Base-by-base conservation (phyloP, 2,888 invertebrate genomes). In the Trisateles emortualis region DNA sequence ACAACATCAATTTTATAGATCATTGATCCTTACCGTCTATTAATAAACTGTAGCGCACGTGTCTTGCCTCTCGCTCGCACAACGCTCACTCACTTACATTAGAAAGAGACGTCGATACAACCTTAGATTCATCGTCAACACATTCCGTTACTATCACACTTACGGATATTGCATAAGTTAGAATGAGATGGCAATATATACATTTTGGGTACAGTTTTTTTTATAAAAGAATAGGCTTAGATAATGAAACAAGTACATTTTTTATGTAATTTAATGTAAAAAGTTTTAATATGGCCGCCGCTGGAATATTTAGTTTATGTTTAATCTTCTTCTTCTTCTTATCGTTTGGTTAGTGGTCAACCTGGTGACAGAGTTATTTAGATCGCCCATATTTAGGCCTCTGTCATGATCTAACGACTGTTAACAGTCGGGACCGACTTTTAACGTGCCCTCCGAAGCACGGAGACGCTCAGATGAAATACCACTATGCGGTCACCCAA, bases 1-100 rank as follows among this genome's bases (percentile, higher is more conserved):
- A 73, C 45, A 60, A 54, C 67, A 63, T 64, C 38, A 57, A 73
- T 68, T 74, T 74, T 64, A 74, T 74, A 72, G 75, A 74, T 68
- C 73, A 74, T 74, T 74, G 74, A 74, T 74, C 75, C 72, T 72
- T 55, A 42, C 52, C 55, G 47, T 40, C 70, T 74, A 74, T 60
- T 68, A 64, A 60, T 68, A 64, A 56, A 56, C 68, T 64, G 57
- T 35, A 51, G 58, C 62, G 66, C 73, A 74, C 75, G 75, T 74
- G 73, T 74, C 59, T 54, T 26, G 30, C 52, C 26, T 70, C 64
- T 24, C 56, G 0, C 43, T 64, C 59, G 6, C 44, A 30, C 52
- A 1, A 6, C 16, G 14, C 9, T 17, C 13, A 17, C 46, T 17
- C 11, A 39, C 13, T 33, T 8, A 30, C 4, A 39, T 0, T 3